Evolutionary conservation across 2,797 vertebrate species (phyloP).

Genomic region (Mastacembelus armatus): DNA sequence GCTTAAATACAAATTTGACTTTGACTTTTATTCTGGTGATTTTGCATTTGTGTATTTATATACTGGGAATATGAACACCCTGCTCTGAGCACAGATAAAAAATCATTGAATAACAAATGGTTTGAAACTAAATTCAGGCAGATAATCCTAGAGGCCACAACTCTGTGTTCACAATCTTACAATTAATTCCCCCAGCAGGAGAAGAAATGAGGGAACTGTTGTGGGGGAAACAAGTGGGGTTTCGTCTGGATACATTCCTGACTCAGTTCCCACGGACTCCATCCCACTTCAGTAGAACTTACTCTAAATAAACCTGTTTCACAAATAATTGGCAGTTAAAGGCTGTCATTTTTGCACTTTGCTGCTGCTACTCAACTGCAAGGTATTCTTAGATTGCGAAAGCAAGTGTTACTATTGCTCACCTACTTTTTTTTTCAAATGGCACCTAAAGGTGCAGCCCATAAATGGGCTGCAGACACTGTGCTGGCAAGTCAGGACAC

Average conservation of each 20-base stretch:
- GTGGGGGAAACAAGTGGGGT: not conserved
- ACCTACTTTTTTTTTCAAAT: conserved; percentile 44
- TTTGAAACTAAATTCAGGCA: not conserved
- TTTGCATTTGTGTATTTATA: not conserved
- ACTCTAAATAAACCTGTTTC: conserved; percentile 58
- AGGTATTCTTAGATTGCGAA: conserved; percentile 74
- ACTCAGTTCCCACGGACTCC: conserved; percentile 57
- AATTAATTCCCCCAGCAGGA: conserved; percentile 37
- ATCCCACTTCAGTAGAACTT: conserved; percentile 35
- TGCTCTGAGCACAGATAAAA: not conserved
- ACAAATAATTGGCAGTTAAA: conserved; percentile 67
- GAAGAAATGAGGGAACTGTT: not conserved
- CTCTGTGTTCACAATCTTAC: conserved; percentile 36
- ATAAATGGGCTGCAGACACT: conserved; percentile 37
- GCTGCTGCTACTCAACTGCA: conserved; percentile 20
- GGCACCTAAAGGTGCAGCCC: conserved; percentile 16
- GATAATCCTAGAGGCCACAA: conserved; percentile 9
- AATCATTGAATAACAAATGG: not conserved
- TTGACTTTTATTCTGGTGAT: not conserved
- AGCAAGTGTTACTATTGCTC: conserved; percentile 67
- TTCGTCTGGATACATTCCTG: conserved; percentile 14
- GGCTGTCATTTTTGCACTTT: conserved; percentile 10
- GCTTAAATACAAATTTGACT: not conserved
- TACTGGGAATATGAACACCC: not conserved
- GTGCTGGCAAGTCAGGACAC: conserved; percentile 1